Base-by-base conservation (phyloP, 2,888 invertebrate species). In the Apodemia zela region DNA sequence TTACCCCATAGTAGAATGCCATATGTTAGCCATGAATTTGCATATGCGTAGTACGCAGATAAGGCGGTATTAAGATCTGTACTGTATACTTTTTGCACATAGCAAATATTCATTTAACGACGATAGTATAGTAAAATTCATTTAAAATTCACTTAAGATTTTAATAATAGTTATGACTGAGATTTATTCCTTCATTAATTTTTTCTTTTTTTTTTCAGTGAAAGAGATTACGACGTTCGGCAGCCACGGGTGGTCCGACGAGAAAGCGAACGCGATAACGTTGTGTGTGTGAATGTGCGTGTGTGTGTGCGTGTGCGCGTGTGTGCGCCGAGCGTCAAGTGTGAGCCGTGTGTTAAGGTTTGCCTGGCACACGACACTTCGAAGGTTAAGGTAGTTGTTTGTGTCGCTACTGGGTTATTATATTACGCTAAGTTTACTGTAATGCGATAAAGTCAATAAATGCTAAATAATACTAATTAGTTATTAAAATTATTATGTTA, bases 221-320 rank as follows among this genome's bases (percentile, higher is more conserved):
- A 89, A 89, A 89, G 82, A 83, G 84, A 85, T 79, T 80, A 77
- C 82, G 84, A 76, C 86, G 88, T 82, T 83, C 88, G 87, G 82
- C 87, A 75, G 82, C 79, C 72, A 75, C 82, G 71, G 81, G 82
- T 74, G 85, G 81, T 75, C 84, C 88, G 75, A 79, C 78, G 67
- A 80, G 75, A 77, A 88, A 88, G 82, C 79, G 81, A 76, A 82
- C 82, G 81, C 87, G 86, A 81, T 84, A 83, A 78, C 79, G 75
- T 61, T 62, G 65, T 65, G 65, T 67, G 69, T 65, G 66, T 63
- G 69, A 65, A 67, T 59, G 66, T 65, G 69, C 58, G 63, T 51
- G 66, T 64, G 62, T 58, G 67, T 71, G 71, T 67, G 75, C 64
- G 72, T 69, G 75, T 65, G 70, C 67, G 71, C 67, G 72, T 66